A percentile compares a stretch with the other conserved stretches of the same genome.
Conservation (phyloP, 2,888 invertebrate species). For the Drosophila birchii region DNA sequence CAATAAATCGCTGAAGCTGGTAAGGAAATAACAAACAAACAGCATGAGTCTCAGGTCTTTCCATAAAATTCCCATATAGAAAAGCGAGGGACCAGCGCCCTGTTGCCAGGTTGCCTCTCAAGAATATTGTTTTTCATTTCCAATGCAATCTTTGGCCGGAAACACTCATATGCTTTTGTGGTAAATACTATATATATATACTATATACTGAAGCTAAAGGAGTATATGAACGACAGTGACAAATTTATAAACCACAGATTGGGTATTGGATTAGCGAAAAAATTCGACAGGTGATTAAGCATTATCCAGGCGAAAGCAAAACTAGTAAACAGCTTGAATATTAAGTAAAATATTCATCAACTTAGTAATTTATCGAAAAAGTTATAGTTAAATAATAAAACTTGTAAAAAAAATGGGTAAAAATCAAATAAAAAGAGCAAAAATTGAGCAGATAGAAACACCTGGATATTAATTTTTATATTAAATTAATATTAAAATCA, state of each 20-base stretch:
- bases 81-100: neutral
- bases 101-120: slow-evolving; percentile 28
- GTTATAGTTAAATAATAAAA: neutral
- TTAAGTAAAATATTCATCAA: neutral
- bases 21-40: neutral
- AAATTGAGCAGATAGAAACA: neutral
- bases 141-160: slow-evolving; percentile 24
- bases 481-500: neutral
- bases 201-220: neutral
- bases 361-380: too few relatives aligned
- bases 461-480: too few relatives aligned
- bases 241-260: neutral
- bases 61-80: neutral
- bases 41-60: slow-evolving; percentile 8
- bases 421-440: neutral
- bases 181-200: neutral
- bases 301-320: neutral
- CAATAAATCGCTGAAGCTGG: slow-evolving; percentile 12
- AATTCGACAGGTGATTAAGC: neutral
- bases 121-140: slow-evolving; percentile 10
- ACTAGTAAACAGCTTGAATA: neutral
- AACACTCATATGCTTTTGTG: neutral
- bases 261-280: neutral
- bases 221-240: neutral
- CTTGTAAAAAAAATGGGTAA: neutral